Percentiles rank a stretch among this genome's conserved stretches.
Conservation (phyloP, 2,113 vertebrate species). For the Dasyurus viverrinus region DNA sequence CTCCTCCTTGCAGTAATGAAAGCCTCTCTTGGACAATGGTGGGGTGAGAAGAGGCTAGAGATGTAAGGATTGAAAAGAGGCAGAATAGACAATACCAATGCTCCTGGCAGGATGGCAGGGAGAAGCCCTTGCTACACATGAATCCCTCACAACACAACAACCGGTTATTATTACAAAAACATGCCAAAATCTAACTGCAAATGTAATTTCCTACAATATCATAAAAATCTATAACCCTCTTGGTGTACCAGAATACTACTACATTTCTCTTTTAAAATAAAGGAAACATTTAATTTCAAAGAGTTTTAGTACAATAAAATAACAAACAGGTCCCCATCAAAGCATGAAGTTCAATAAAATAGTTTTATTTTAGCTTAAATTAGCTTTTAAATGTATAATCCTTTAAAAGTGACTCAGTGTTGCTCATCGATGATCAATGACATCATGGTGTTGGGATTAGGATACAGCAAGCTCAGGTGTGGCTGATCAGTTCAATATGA, state of each 20-base stretch:
- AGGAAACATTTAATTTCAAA: background rate
- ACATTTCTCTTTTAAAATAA: background rate
- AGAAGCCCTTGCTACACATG: background rate
- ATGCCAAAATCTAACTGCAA: background rate
- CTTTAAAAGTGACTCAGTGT: background rate
- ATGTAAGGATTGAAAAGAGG: background rate
- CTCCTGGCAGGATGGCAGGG: background rate
- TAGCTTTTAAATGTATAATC: background rate
- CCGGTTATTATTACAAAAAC: background rate
- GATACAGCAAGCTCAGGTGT: too few relatives aligned
- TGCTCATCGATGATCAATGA: too few relatives aligned
- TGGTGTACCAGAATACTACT: background rate
- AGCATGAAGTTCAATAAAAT: background rate
- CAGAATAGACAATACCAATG: too few relatives aligned
- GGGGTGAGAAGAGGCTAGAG: background rate
- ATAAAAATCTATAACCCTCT: background rate
- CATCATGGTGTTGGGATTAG: too few relatives aligned
- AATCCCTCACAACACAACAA: too few relatives aligned
- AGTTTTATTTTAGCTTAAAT: background rate
- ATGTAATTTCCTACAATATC: background rate
- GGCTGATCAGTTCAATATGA: too few relatives aligned
- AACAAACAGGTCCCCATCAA: background rate
- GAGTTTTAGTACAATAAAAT: background rate
- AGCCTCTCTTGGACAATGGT: background rate
- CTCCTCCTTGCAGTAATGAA: background rate